A percentile compares a stretch with the other conserved stretches of the same genome.
phyloP scores from a whole-genome alignment of 1,140 invertebrate species.

The Dysdera silvatica region DNA sequence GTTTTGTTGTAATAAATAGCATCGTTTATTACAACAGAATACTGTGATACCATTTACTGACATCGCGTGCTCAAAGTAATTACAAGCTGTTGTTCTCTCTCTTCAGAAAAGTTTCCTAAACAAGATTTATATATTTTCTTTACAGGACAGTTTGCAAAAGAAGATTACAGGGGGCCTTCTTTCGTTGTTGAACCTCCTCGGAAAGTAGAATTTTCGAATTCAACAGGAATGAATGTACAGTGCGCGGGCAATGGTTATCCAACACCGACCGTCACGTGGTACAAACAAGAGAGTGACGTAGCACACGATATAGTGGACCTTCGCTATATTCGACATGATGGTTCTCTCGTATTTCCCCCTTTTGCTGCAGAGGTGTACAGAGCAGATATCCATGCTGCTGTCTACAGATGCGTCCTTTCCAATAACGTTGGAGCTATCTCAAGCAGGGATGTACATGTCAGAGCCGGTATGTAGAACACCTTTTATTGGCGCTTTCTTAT shows the following conservation, averaged over 20 bases:
- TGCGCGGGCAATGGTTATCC: slow-evolving; percentile 43
- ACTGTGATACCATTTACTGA: too few relatives aligned
- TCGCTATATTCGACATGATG: slow-evolving; percentile 52
- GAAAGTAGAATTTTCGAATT: slow-evolving; percentile 40
- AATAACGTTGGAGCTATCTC: slow-evolving; percentile 82
- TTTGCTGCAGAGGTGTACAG: slow-evolving; percentile 40
- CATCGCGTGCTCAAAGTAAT: too few relatives aligned
- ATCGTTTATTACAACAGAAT: too few relatives aligned
- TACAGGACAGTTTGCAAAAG: not conserved
- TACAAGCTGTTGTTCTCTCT: too few relatives aligned
- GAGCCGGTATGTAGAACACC: slow-evolving; percentile 65
- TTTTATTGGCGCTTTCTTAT: too few relatives aligned
- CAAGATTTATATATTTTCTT: too few relatives aligned
- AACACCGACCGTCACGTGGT: slow-evolving; percentile 41
- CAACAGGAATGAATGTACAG: slow-evolving; percentile 38
- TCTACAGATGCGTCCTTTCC: slow-evolving; percentile 72
- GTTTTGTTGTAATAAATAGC: too few relatives aligned
- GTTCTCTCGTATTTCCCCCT: slow-evolving; percentile 41
- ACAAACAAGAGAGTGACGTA: slow-evolving; percentile 36
- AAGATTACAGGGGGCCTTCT: not conserved
- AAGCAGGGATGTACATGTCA: slow-evolving; percentile 81
- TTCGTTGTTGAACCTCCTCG: slow-evolving; percentile 37
- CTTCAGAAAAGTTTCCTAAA: too few relatives aligned
- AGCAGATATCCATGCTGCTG: slow-evolving; percentile 50
- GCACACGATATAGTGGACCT: slow-evolving; percentile 44